Percentiles rank a stretch among this genome's conserved stretches.
These are phyloP conservation scores for Stichodactyla mertensii DNA, from an alignment of 64 coral and sea anemone species.

Conservation along the genomic window DNA sequence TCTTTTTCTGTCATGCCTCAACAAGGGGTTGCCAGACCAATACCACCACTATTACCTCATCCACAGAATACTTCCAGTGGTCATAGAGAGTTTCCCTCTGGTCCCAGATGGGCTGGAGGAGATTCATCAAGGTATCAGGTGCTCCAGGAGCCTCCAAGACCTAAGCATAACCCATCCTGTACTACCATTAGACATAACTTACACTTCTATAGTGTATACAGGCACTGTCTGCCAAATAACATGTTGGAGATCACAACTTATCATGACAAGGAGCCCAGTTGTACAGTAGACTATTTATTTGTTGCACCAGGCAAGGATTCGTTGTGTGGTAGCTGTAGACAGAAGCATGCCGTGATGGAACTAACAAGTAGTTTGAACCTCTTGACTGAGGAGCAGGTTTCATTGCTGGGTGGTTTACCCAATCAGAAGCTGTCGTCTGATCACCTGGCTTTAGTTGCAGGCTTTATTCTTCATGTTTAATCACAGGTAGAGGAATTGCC, in stretches of 20 bases:
- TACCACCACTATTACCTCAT: neutral
- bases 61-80: neutral
- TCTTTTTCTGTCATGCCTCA: too few relatives aligned
- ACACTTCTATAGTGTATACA: slow-evolving; percentile 70
- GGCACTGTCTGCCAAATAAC: slow-evolving; percentile 22
- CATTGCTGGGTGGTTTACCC: slow-evolving; percentile 45
- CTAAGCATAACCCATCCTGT: slow-evolving; percentile 2
- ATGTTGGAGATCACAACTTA: slow-evolving; percentile 58
- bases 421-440: slow-evolving; percentile 70
- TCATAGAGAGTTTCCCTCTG: neutral
- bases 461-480: slow-evolving; percentile 62
- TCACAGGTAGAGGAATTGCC: neutral
- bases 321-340: neutral
- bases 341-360: slow-evolving; percentile 35
- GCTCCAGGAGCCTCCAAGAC: neutral
- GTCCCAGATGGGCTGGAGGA: neutral
- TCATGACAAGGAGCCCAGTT: slow-evolving; percentile 49
- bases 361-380: slow-evolving; percentile 43
- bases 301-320: slow-evolving; percentile 18
- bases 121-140: neutral
- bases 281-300: slow-evolving; percentile 84
- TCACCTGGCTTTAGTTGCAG: slow-evolving; percentile 62
- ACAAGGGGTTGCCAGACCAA: neutral
- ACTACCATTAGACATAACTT: slow-evolving; percentile 45
- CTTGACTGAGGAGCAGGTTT: slow-evolving; percentile 33